phyloP scores from a whole-genome alignment of 2,797 vertebrate genomes.

The Sebastes goodei region DNA sequence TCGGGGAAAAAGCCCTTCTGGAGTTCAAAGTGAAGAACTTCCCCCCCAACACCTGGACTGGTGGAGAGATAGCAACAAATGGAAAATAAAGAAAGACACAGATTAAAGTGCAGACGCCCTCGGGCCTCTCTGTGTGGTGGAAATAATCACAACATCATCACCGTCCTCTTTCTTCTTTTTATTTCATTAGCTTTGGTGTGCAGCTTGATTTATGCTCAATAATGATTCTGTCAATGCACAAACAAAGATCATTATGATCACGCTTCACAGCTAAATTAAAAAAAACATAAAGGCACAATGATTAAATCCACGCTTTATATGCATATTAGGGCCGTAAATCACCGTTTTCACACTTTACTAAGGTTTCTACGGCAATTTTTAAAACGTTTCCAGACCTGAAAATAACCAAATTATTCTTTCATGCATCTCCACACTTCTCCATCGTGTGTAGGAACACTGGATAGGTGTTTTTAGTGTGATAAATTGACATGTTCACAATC shows the following conservation, averaged over 20 bases:
- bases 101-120: conserved; percentile 42
- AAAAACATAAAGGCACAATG: background rate
- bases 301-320: background rate
- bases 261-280: conserved; percentile 1
- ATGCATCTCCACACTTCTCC: background rate
- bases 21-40: conserved; percentile 78
- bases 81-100: background rate
- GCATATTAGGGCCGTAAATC: background rate
- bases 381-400: background rate
- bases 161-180: conserved; percentile 1
- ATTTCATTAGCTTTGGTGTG: background rate
- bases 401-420: too few species aligned
- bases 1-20: conserved; percentile 50
- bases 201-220: conserved; percentile 8
- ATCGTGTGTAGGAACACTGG: background rate
- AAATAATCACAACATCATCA: background rate
- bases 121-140: conserved; percentile 6
- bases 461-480: background rate
- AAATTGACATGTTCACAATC: background rate
- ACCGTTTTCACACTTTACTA: background rate
- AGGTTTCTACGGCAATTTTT: background rate
- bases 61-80: conserved; percentile 26
- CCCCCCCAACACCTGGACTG: conserved; percentile 73
- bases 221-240: background rate
- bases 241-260: background rate